Conservation (phyloP, 1,140 invertebrate species). For the Chrysopa pallens region DNA sequence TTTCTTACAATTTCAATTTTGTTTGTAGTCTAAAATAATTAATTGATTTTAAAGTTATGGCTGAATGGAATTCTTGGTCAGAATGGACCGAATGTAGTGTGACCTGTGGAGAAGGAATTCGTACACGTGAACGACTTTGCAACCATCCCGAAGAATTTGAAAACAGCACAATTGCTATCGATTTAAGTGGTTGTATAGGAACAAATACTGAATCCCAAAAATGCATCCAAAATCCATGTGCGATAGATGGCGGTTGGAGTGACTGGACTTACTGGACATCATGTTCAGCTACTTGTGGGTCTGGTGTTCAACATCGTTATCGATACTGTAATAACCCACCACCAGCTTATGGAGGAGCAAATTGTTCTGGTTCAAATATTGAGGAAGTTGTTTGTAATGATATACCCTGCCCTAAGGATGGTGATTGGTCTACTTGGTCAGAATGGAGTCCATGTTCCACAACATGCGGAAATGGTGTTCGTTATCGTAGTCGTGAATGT, state of each 20-base stretch:
- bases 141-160: slow-evolving; percentile 21
- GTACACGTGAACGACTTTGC: slow-evolving; percentile 19
- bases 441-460: slow-evolving; percentile 12
- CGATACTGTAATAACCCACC: slow-evolving; percentile 26
- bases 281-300: slow-evolving; percentile 31
- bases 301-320: slow-evolving; percentile 21
- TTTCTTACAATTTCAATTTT: neutral
- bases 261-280: slow-evolving; percentile 26
- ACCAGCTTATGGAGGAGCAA: slow-evolving; percentile 22
- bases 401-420: neutral
- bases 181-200: no score
- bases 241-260: slow-evolving; percentile 20
- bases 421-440: slow-evolving; percentile 9
- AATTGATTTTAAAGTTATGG: slow-evolving; percentile 18
- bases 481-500: slow-evolving; percentile 9
- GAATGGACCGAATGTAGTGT: slow-evolving; percentile 27
- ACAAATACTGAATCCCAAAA: no score
- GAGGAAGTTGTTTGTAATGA: slow-evolving; percentile 19
- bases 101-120: slow-evolving; percentile 26
- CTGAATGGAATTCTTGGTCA: slow-evolving; percentile 30
- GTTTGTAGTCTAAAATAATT: neutral
- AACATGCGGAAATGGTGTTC: slow-evolving; percentile 13
- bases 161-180: no score
- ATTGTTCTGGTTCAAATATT: slow-evolving; percentile 22
- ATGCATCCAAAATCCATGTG: no score